phyloP scores from a whole-genome alignment of 1,140 invertebrate species.

The Listronotus bonariensis region DNA sequence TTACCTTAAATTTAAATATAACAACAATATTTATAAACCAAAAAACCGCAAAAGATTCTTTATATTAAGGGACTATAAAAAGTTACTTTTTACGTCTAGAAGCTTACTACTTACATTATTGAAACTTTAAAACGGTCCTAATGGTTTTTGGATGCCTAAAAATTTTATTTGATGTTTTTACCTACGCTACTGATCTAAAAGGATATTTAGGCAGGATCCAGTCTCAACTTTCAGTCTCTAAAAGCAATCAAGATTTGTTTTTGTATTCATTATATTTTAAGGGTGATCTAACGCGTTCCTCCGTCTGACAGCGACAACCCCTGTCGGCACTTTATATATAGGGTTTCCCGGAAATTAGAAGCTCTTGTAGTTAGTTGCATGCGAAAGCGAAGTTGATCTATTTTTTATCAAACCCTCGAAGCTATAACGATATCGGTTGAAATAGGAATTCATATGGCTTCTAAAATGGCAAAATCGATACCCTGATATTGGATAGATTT shows the following conservation, averaged over 20 bases:
- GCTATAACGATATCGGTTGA: slow-evolving; percentile 8
- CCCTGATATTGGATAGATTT: neutral
- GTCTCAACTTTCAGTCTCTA: slow-evolving; percentile 1
- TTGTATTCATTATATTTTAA: slow-evolving; percentile 20
- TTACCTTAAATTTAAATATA: too few relatives aligned
- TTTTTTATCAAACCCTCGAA: slow-evolving; percentile 8
- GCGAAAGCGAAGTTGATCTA: slow-evolving; percentile 14
- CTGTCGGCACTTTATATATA: slow-evolving; percentile 6
- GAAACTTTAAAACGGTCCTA: too few relatives aligned
- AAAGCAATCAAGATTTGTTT: slow-evolving; percentile 6
- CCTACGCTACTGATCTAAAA: neutral
- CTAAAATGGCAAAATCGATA: slow-evolving; percentile 23
- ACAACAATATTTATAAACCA: too few relatives aligned
- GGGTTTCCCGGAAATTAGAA: slow-evolving; percentile 28
- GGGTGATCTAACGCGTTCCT: neutral
- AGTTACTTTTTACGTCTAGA: too few relatives aligned
- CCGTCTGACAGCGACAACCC: neutral
- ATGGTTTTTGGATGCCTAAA: too few relatives aligned
- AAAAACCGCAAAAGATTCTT: too few relatives aligned
- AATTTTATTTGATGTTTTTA: too few relatives aligned
- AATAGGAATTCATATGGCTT: slow-evolving; percentile 15
- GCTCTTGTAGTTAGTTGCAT: slow-evolving; percentile 18
- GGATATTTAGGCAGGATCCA: neutral
- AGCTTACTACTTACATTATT: too few relatives aligned
- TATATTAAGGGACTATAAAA: too few relatives aligned